Evolutionary conservation across 2,888 invertebrate genomes (phyloP), one percentile per base, ranked within the genome.

Genomic region (Cabera pusaria): DNA sequence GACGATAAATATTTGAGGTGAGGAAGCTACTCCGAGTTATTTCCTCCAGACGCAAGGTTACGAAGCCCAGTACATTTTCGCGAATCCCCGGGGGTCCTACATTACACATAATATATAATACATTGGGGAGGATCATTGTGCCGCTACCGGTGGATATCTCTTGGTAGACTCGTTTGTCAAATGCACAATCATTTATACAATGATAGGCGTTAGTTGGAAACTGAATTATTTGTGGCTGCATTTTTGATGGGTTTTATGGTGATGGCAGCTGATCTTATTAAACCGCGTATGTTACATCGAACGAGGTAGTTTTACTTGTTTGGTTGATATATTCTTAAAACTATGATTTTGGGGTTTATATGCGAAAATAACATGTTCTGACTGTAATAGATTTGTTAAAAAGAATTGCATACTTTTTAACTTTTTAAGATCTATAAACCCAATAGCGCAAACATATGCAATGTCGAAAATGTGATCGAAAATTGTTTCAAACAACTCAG

Each of bases 141-240:
- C 80, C 77, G 77, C 77, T 78, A 83, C 80, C 75, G 75, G 70
- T 76, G 80, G 76, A 84, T 84, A 81, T 81, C 79, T 80, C 77
- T 73, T 76, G 69, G 82, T 79, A 83, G 80, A 79, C 83, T 86
- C 87, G 81, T 87, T 87, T 87, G 84, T 87, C 84, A 86, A 86
- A 87, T 82, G 83, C 75, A 78, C 79, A 81, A 81, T 83, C 84
- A 85, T 87, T 83, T 86, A 86, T 84, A 75, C 76, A 79, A 84
- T 77, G 84, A 77, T 76, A 72, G 43, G 47, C 38, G 44, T 50
- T 50, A 38, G 45, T 34, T 40, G 34, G 34, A 44, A 43, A 47
- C 47, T 43, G 46, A 36, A 42, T 43, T 34, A 43, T 36, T 43
- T 39, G 25, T 36, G 32, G 31, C 11, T 40, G 36, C 33, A 24